These are phyloP conservation scores for Pseudochirops corinnae DNA, from an alignment of 2,797 vertebrate species.

Conservation along the genomic window DNA sequence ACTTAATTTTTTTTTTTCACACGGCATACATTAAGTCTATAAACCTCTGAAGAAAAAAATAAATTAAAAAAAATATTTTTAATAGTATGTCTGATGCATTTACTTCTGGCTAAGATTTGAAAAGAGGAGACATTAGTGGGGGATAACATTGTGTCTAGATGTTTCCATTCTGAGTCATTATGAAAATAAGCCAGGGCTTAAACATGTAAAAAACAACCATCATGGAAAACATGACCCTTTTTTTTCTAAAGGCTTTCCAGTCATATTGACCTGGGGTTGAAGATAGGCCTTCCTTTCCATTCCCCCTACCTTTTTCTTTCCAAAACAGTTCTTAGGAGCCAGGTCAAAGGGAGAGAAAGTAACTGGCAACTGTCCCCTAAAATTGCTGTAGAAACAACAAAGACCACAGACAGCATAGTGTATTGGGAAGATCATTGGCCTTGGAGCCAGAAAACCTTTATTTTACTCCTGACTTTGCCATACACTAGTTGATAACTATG, in stretches of 20 bases:
- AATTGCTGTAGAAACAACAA: slow-evolving; percentile 38
- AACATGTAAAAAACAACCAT: background rate
- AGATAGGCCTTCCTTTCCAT: background rate
- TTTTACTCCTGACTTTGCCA: background rate
- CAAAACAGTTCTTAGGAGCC: background rate
- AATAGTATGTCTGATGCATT: slow-evolving; percentile 9
- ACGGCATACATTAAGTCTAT: slow-evolving; percentile 7
- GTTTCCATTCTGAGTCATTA: slow-evolving; percentile 20
- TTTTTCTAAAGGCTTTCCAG: background rate
- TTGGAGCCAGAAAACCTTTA: background rate
- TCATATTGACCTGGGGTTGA: background rate
- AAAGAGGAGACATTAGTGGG: background rate
- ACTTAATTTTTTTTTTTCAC: background rate
- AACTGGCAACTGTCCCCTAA: background rate
- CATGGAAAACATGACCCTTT: background rate
- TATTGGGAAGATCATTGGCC: background rate
- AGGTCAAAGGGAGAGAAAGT: slow-evolving; percentile 8
- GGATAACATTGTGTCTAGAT: background rate
- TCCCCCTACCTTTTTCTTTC: background rate
- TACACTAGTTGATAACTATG: background rate
- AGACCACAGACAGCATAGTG: background rate
- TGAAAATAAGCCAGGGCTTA: slow-evolving; percentile 6
- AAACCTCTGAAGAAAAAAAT: background rate
- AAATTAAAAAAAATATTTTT: background rate
- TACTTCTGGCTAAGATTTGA: slow-evolving; percentile 9